Evolutionary conservation across 2,797 vertebrate genomes (phyloP).

Genomic region (Lacerta bilineata): DNA sequence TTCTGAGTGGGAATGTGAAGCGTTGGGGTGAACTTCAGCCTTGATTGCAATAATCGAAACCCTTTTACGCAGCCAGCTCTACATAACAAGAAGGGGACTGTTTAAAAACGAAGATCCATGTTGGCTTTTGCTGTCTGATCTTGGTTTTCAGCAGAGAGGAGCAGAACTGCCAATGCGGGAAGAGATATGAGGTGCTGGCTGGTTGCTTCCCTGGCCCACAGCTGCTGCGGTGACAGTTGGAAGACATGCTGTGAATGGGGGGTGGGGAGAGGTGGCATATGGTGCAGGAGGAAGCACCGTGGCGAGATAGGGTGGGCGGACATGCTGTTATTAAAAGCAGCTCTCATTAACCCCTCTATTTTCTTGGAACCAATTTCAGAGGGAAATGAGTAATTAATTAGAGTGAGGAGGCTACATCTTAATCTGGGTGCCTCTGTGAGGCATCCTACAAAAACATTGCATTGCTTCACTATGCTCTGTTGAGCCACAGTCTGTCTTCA

Average conservation of each 20-base stretch:
- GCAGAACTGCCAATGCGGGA: background rate
- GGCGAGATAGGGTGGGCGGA: conserved; percentile 7
- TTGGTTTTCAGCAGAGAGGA: background rate
- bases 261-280: background rate
- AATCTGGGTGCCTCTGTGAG: conserved; percentile 22
- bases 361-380: conserved; percentile 45
- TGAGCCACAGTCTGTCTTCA: conserved; percentile 21
- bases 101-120: conserved; percentile 11
- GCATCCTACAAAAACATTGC: conserved; percentile 55
- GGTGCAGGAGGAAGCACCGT: conserved; percentile 31
- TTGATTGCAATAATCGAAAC: conserved; percentile 1
- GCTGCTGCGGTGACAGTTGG: conserved; percentile 38
- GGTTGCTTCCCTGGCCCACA: conserved; percentile 1
- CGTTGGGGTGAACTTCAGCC: conserved; percentile 1
- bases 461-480: conserved; percentile 4
- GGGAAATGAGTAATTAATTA: conserved; percentile 48
- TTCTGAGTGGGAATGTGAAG: background rate
- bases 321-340: conserved; percentile 12
- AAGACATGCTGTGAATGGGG: background rate
- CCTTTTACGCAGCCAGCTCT: conserved; percentile 11
- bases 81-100: background rate
- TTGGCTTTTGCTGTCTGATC: background rate
- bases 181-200: background rate
- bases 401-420: conserved; percentile 48
- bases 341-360: conserved; percentile 45